Conservation (phyloP, 1,140 invertebrate species). For the Zaprionus kolodkinae region DNA sequence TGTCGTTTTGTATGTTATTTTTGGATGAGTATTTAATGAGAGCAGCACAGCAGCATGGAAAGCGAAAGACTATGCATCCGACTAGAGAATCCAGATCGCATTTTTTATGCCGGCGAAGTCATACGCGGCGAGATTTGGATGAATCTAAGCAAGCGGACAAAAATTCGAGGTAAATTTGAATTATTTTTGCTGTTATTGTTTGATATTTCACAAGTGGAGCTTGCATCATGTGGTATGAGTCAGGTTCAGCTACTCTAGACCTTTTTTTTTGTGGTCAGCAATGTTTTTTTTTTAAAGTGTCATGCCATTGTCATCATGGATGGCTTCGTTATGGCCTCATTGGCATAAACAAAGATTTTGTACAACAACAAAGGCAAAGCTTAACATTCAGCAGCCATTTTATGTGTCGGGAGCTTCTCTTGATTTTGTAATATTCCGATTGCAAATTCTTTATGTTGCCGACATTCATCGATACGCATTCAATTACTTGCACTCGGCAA, state of each 20-base stretch:
- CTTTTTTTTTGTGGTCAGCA: slow-evolving; percentile 29
- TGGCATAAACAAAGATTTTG: slow-evolving; percentile 56
- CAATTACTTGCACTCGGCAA: slow-evolving; percentile 55
- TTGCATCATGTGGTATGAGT: slow-evolving; percentile 48
- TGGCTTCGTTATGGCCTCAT: slow-evolving; percentile 69
- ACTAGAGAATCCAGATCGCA: slow-evolving; percentile 73
- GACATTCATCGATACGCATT: slow-evolving; percentile 71
- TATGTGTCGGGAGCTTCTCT: slow-evolving; percentile 20
- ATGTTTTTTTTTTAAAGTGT: slow-evolving; percentile 41
- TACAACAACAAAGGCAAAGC: slow-evolving; percentile 32
- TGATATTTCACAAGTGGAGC: slow-evolving; percentile 40
- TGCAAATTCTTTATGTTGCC: slow-evolving; percentile 58
- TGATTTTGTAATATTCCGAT: slow-evolving; percentile 23
- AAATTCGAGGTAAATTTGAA: slow-evolving; percentile 78
- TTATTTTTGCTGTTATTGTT: not conserved
- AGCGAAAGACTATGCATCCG: slow-evolving; percentile 78
- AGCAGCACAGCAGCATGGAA: slow-evolving; percentile 68
- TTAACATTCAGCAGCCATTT: slow-evolving; percentile 43
- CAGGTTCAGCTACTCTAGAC: slow-evolving; percentile 26
- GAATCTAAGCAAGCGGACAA: slow-evolving; percentile 75
- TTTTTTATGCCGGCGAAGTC: slow-evolving; percentile 77
- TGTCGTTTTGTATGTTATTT: slow-evolving; percentile 72
- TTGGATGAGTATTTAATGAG: slow-evolving; percentile 72
- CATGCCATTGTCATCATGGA: slow-evolving; percentile 49
- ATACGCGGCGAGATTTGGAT: slow-evolving; percentile 80